Conservation (phyloP, 2,113 vertebrate species). For the Microcebus tavaratra region DNA sequence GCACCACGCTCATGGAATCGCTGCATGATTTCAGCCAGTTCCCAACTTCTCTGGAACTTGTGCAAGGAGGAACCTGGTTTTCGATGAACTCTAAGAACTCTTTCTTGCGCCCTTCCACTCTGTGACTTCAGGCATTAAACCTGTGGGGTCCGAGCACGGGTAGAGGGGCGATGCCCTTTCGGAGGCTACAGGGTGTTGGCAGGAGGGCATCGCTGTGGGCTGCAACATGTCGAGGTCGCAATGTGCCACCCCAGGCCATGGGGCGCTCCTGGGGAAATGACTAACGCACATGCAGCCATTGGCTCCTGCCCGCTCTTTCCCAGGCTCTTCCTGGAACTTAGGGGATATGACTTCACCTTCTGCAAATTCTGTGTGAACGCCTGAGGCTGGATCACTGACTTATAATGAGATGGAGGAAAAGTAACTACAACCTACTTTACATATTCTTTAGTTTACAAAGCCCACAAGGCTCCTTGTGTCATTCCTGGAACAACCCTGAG, state of each 20-base stretch:
- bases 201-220: background rate
- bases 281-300: background rate
- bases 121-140: background rate
- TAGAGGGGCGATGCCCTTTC: background rate
- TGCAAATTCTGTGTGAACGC: background rate
- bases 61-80: background rate
- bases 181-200: background rate
- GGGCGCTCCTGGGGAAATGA: background rate
- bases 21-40: rapidly evolving
- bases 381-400: background rate
- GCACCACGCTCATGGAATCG: background rate
- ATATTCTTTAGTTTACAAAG: background rate
- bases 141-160: background rate
- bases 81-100: background rate
- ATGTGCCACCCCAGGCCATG: background rate
- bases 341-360: background rate
- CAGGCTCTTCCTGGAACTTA: background rate
- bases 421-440: background rate
- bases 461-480: background rate
- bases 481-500: background rate
- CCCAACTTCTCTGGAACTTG: rapidly evolving
- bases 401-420: background rate
- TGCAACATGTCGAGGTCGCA: background rate
- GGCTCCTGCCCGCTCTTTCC: background rate
- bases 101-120: background rate